Evolutionary conservation across 2,113 vertebrate species (phyloP), one percentile per base, ranked within the genome.

Genomic region (Halcyon senegalensis): DNA sequence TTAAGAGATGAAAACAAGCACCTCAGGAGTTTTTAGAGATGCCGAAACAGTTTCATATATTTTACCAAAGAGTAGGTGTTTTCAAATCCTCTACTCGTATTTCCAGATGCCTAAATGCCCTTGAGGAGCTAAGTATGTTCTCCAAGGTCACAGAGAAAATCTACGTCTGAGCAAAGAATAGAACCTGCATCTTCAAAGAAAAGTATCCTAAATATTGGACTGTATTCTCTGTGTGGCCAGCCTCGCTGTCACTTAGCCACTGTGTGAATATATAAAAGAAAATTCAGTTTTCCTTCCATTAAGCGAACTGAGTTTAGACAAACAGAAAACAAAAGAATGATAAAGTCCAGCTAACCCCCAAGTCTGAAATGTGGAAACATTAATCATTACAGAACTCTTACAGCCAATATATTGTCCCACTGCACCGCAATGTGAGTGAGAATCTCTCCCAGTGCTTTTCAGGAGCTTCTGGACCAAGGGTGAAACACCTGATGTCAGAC

Each of bases 141-240:
- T 35, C 33, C 73, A 89, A 87, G 77, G 77, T 83, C 87, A 91
- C 48, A 58, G 12, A 84, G 80, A 72, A 97, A 91, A 84, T 72
- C 43, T 76, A 37, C 51, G 28, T 59, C 84, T 89, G 39, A 84
- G 39, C 24, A 93, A 84, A 82, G 77, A 88, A 84, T 0, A 84
- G 69, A 88, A 82, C 8, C 8, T 58, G 13, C 18, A 66, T 76
- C 58, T 89, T 77, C 12, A 13, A 64, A 53, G 53, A 73, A 35
- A 73, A 89, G n/a, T 35, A 88, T 50, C 43, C 73, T 55, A 77
- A 74, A 63, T 67, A 46, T 8, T 10, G 37, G 28, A 63, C 44
- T 31, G n/a, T 70, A 33, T n/a, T 86, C n/a, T 51, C 31, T 78
- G 31, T 64, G 60, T 46, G 84, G 56, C 68, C 31, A 21, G 28